Percentiles rank a stretch among this genome's conserved stretches.
Evolutionary conservation across 2,888 invertebrate species (phyloP).

Genomic region (Myopa testacea): DNA sequence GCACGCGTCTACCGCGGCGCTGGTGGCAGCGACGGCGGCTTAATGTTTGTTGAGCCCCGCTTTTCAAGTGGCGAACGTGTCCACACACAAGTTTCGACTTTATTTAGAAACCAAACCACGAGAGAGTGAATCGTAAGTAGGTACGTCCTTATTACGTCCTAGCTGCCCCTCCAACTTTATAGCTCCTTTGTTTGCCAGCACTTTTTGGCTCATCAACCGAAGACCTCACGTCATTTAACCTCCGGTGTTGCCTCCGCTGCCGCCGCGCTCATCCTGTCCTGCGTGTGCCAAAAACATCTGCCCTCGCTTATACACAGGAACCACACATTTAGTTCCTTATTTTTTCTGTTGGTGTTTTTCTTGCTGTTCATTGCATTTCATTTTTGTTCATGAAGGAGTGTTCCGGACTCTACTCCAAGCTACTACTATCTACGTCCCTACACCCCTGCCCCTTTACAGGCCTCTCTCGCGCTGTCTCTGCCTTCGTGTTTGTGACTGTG

Average conservation of each 20-base stretch:
- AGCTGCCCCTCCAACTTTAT: constrained; percentile 27
- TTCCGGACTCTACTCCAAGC: background rate
- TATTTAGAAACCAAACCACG: background rate
- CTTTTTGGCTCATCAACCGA: constrained; percentile 11
- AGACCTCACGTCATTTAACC: constrained; percentile 12
- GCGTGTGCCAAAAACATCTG: constrained; percentile 52
- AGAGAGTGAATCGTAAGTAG: background rate
- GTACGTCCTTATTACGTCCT: constrained; percentile 16
- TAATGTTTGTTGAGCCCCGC: constrained; percentile 14
- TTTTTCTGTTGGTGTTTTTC: constrained; percentile 30
- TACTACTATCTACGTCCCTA: background rate
- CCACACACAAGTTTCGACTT: constrained; percentile 12
- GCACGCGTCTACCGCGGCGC: constrained; percentile 10
- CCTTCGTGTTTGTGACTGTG: background rate
- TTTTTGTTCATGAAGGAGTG: constrained; percentile 45
- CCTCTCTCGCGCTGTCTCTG: background rate
- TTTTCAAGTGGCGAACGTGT: constrained; percentile 30
- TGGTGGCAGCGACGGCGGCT: constrained; percentile 9
- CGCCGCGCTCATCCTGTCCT: constrained; percentile 38
- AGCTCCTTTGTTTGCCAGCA: constrained; percentile 22
- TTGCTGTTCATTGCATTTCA: constrained; percentile 28
- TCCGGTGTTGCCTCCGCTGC: constrained; percentile 4
- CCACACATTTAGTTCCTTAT: constrained; percentile 49
- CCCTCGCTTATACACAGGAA: constrained; percentile 46
- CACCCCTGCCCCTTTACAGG: background rate